phyloP scores from a whole-genome alignment of 2,113 vertebrate species.

The Artemisiospiza belli region DNA sequence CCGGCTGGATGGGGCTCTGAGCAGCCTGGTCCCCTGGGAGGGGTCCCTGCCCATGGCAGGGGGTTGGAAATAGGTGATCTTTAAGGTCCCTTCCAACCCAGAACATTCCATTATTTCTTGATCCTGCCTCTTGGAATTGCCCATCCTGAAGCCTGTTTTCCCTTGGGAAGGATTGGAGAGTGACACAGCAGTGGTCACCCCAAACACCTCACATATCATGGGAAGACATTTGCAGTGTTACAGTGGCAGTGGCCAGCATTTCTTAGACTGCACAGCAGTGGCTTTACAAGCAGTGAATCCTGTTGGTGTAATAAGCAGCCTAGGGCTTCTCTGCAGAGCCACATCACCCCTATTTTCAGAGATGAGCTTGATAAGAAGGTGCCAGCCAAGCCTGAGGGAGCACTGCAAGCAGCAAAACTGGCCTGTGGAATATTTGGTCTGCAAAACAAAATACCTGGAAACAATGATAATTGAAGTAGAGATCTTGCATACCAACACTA shows the following conservation, averaged over 20 bases:
- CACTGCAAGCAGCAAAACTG: background rate
- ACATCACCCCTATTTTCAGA: background rate
- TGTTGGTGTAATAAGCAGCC: background rate
- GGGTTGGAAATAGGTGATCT: background rate
- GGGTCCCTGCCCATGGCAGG: background rate
- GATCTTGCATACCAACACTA: background rate
- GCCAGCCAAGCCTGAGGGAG: background rate
- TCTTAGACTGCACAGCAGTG: background rate
- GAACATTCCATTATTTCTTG: background rate
- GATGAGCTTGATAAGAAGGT: background rate
- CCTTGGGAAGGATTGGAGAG: background rate
- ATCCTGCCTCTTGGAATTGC: background rate
- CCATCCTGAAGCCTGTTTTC: background rate
- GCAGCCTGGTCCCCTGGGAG: background rate
- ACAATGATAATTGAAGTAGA: background rate
- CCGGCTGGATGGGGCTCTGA: background rate
- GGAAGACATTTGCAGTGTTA: background rate
- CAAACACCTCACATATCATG: background rate
- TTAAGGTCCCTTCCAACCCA: background rate
- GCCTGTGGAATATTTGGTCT: background rate
- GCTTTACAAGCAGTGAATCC: background rate
- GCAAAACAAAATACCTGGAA: background rate
- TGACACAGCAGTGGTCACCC: background rate
- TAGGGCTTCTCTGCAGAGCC: background rate
- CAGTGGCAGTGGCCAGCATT: background rate